Conservation (phyloP, 2,113 vertebrate species). For the Irena cyanogastra region DNA sequence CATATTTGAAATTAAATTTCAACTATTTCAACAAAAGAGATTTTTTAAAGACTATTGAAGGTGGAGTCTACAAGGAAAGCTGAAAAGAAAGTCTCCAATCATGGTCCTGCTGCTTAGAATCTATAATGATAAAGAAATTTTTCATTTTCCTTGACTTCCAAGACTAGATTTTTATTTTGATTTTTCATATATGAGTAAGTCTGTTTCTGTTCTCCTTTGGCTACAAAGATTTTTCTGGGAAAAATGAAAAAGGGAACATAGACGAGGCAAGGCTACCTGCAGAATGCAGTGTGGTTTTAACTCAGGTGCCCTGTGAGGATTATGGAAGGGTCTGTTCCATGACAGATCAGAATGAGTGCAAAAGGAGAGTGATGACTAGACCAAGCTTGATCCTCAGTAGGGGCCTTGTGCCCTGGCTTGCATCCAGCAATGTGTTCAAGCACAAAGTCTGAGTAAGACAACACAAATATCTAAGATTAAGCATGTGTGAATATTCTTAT, state of each 20-base stretch:
- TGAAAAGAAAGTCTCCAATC: not conserved
- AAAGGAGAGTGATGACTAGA: not conserved
- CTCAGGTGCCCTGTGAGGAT: not conserved
- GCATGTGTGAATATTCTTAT: not conserved
- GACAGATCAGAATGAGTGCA: not conserved
- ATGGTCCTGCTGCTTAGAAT: not conserved
- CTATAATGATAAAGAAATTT: not conserved
- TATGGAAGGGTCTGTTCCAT: not conserved
- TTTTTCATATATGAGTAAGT: not conserved
- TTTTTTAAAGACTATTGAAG: not conserved
- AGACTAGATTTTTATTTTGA: not conserved
- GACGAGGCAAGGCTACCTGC: not conserved
- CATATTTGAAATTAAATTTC: not conserved
- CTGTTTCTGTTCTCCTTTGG: not conserved
- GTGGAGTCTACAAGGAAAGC: not conserved
- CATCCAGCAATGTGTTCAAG: not conserved
- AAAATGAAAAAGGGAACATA: not conserved
- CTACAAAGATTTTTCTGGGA: not conserved
- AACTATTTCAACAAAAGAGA: not conserved
- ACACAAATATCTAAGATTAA: not conserved
- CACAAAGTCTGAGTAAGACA: not conserved
- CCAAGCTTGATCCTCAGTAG: not conserved
- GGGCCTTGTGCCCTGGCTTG: not conserved
- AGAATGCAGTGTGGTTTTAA: accelerated
- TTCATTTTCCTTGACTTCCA: not conserved